A percentile compares a stretch with the other conserved stretches of the same genome.
Conservation (phyloP, 2,888 invertebrate genomes). For the Endotricha flammealis region DNA sequence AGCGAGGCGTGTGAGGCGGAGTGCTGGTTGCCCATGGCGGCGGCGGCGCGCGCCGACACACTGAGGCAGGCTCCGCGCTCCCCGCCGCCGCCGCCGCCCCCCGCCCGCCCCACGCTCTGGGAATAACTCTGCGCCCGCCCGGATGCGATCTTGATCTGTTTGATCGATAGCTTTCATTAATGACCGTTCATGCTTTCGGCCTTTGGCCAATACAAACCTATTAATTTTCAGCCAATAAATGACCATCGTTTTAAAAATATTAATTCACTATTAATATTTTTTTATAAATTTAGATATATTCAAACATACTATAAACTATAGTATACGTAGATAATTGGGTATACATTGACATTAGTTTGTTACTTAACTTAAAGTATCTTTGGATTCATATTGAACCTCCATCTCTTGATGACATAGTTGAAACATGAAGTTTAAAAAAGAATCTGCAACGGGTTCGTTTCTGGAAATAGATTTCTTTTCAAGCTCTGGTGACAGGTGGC, state of each 20-base stretch:
- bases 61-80: conserved; percentile 49
- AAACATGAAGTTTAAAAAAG: neutral
- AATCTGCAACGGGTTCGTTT: too few relatives aligned
- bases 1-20: conserved; percentile 64
- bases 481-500: neutral
- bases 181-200: conserved; percentile 32
- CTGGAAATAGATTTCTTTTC: too few relatives aligned
- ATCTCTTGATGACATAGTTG: neutral
- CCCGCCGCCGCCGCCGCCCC: conserved; percentile 34
- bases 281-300: neutral
- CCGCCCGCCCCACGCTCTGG: conserved; percentile 40
- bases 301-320: neutral
- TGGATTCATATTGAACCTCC: neutral
- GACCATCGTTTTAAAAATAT: neutral
- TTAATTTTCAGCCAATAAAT: neutral
- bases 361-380: neutral
- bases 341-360: too few relatives aligned
- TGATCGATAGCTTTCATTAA: conserved; percentile 59
- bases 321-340: too few relatives aligned
- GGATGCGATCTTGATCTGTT: conserved; percentile 57
- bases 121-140: conserved; percentile 57
- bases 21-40: conserved; percentile 76
- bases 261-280: neutral
- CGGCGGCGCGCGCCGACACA: conserved; percentile 72
- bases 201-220: conserved; percentile 33